Conservation (phyloP, 2,113 vertebrate genomes). For the Chamaea fasciata region DNA sequence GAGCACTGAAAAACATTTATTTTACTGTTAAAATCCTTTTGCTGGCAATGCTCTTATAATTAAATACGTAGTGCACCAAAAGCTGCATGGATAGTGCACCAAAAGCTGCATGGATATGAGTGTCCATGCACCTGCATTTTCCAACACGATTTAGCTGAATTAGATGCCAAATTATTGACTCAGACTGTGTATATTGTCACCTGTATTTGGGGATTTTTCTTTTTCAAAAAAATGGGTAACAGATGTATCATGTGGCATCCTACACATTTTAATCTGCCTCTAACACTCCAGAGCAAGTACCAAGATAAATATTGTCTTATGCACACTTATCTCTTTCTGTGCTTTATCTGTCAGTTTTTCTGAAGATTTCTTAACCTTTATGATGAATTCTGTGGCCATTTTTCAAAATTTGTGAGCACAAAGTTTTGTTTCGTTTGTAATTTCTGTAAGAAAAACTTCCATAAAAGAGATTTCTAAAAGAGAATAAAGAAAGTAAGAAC, state of each 20-base stretch:
- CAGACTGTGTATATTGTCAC: neutral
- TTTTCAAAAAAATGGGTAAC: neutral
- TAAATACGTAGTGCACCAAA: neutral
- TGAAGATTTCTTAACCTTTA: slow-evolving; percentile 2
- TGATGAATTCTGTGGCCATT: neutral
- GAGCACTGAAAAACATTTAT: neutral
- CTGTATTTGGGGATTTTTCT: neutral
- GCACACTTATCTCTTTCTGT: neutral
- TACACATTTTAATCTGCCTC: neutral
- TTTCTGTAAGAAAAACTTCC: neutral
- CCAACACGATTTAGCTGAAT: neutral
- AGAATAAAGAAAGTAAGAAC: neutral
- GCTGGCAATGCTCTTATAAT: neutral
- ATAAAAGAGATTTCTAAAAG: neutral
- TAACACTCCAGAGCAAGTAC: neutral
- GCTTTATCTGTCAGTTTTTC: neutral
- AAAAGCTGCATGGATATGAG: neutral
- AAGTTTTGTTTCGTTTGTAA: neutral
- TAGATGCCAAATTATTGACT: neutral
- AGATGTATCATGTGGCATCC: neutral
- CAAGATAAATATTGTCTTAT: neutral
- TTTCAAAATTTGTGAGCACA: neutral
- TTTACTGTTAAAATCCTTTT: neutral
- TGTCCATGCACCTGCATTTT: neutral
- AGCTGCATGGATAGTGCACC: neutral